Percentiles rank a stretch among this genome's conserved stretches.
Conservation (phyloP, 1,140 invertebrate species). For the Apis dorsata region DNA sequence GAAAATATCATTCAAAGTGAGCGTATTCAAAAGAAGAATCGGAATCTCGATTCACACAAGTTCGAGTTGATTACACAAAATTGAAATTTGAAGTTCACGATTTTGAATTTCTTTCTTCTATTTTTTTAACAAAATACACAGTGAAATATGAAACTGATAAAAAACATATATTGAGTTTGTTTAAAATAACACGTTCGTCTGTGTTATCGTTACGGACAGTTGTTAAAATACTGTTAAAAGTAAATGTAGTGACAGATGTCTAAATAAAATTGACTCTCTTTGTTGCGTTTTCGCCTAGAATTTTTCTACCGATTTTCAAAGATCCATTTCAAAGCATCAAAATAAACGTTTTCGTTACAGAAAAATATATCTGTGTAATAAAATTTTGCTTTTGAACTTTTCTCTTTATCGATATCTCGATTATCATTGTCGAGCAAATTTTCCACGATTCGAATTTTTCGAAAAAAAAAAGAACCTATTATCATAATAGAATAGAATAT, state of each 20-base stretch:
- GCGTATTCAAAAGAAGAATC: too few relatives aligned
- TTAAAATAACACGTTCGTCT: not conserved
- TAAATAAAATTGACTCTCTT: not conserved
- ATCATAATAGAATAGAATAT: too few relatives aligned
- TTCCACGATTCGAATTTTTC: too few relatives aligned
- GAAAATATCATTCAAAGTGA: not conserved
- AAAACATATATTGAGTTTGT: not conserved
- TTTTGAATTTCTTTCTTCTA: not conserved
- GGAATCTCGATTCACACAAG: too few relatives aligned
- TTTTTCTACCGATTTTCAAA: not conserved
- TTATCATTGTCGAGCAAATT: too few relatives aligned
- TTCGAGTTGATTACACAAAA: not conserved
- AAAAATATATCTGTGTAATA: too few relatives aligned
- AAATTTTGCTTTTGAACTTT: not conserved
- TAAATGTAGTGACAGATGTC: not conserved
- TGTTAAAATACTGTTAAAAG: slow-evolving; percentile 7
- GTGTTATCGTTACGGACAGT: too few relatives aligned
- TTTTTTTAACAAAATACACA: not conserved
- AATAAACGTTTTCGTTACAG: not conserved
- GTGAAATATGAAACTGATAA: not conserved
- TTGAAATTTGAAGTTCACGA: not conserved
- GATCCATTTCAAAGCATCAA: not conserved
- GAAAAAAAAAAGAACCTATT: not conserved
- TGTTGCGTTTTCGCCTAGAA: not conserved
- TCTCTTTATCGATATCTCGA: too few relatives aligned